Base-by-base conservation (phyloP, 2,888 invertebrate genomes). In the Pheosia gnoma region DNA sequence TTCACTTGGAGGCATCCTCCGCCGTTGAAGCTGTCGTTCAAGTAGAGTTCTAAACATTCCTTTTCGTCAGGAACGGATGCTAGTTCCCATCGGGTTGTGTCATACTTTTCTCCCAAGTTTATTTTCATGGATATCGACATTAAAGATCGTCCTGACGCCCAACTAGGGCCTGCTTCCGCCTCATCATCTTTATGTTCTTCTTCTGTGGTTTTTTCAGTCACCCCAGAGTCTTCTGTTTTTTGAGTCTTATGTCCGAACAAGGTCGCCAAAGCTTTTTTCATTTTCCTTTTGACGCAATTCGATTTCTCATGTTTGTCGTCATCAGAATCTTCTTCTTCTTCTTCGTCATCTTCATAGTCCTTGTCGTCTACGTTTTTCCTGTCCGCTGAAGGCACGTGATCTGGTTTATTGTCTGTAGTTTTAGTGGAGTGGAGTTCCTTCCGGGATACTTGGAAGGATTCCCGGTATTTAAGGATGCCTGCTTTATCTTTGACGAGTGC, bases 1-100 rank as follows among this genome's bases (percentile, higher is more conserved):
- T 89, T 77, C 0, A 95, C 77, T 62, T 86, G 87, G 2, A 95
- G 78, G 52, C 94, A 94, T 0, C 91, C 86, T 38, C 95, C 95
- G 13, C 95, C 95, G 37, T 79, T 84, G 77, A 93, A 95, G 67
- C 90, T 90, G 66, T 94, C 94, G 0, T 85, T 85, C 51, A 83
- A 86, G 72, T 84, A 85, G 43, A 80, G 67, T 69, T 89, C 82
- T 10, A 91, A 70, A 61, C 94, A 94, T 57, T 83, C 83, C 5
- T 67, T 65, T 68, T 91, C 93, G 0, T 75, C 78, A 0, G 78
- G 67, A 47, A 88, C 78, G 53, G 62, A 67, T 0, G 80, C 83
- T 41, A 92, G 71, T 3, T 69, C 75, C 62, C 76, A 79, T 3
- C 82, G 81, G 8, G 66, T 70, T 51, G 71, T 73, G 1, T 62